Evolutionary conservation across 1,140 invertebrate genomes (phyloP).

Genomic region (Pteromalus puparum): DNA sequence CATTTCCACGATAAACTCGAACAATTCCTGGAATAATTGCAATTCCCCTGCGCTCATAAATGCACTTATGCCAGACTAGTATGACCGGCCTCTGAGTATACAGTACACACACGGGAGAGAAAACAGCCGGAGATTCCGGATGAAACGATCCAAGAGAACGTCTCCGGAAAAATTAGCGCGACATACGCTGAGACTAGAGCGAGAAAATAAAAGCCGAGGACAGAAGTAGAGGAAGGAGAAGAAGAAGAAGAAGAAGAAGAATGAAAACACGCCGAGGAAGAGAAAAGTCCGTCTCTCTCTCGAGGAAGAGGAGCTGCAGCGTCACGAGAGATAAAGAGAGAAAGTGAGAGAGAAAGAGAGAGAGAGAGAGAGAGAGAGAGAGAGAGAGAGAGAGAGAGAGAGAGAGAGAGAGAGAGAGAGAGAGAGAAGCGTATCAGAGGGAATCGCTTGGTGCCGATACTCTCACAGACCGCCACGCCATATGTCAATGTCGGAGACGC

Average conservation of each 20-base stretch:
- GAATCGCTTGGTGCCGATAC: conserved; percentile 17
- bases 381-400: conserved; percentile 1
- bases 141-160: background rate
- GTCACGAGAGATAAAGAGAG: conserved; percentile 2
- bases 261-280: background rate
- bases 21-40: conserved; percentile 1
- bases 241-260: background rate
- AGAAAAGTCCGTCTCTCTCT: background rate
- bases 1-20: background rate
- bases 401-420: background rate
- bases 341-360: conserved; percentile 1
- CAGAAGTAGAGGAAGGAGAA: background rate
- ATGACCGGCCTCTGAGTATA: background rate
- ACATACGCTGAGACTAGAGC: background rate
- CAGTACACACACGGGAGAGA: background rate
- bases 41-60: background rate
- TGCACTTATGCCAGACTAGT: background rate
- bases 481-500: conserved; percentile 23
- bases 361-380: background rate
- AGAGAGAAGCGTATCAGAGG: background rate
- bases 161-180: background rate
- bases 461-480: background rate
- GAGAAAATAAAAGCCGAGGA: background rate
- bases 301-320: too few relatives aligned
- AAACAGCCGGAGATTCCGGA: background rate